phyloP scores from a whole-genome alignment of 1,140 invertebrate genomes.

The Coboldia fuscipes region DNA sequence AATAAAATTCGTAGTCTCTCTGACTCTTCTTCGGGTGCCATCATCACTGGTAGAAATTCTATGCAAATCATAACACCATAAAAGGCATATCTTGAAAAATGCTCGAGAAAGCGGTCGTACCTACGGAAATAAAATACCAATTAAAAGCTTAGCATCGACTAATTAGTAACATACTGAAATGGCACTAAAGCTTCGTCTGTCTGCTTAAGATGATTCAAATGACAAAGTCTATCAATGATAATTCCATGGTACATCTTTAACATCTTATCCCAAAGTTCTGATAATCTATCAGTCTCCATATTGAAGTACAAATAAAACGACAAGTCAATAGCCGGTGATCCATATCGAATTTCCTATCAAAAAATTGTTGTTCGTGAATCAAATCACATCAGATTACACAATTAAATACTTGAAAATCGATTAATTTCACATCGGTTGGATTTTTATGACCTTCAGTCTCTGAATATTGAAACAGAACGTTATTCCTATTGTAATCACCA shows the following conservation, averaged over 20 bases:
- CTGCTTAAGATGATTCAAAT: background rate
- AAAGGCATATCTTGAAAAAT: conserved; percentile 15
- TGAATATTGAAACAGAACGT: conserved; percentile 13
- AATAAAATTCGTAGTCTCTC: conserved; percentile 11
- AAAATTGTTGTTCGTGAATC: background rate
- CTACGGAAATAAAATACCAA: conserved; percentile 4
- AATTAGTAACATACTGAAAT: background rate
- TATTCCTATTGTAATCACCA: conserved; percentile 19
- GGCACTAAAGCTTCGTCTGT: no score
- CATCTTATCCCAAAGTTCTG: conserved; percentile 5
- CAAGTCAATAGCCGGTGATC: conserved; percentile 12
- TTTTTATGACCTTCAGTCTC: conserved; percentile 4
- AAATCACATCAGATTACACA: background rate
- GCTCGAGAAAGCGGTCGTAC: conserved; percentile 10
- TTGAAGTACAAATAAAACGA: conserved; percentile 19
- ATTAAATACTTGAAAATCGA: conserved; percentile 14
- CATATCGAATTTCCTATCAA: conserved; percentile 12
- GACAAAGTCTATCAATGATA: conserved; percentile 3
- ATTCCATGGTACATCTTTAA: conserved; percentile 5
- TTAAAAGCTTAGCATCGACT: background rate
- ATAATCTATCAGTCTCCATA: conserved; percentile 6
- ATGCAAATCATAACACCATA: conserved; percentile 15
- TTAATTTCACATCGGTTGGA: conserved; percentile 10
- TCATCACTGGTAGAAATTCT: conserved; percentile 17
- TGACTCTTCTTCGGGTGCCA: conserved; percentile 10